Conservation (phyloP, 2,113 vertebrate genomes). For the Empidonax traillii region DNA sequence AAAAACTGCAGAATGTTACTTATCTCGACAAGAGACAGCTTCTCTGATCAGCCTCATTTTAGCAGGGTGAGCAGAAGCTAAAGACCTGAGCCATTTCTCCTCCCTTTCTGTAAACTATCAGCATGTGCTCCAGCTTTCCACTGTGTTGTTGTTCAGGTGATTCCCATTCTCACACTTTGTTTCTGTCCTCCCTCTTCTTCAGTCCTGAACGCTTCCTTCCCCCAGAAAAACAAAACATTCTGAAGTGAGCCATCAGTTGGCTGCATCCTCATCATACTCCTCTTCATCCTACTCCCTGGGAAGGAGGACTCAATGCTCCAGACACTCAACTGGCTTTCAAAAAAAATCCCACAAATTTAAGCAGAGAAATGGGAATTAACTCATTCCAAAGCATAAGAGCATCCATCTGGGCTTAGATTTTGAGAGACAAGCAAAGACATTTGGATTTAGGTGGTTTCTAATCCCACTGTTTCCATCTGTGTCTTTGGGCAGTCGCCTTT, state of each 20-base stretch:
- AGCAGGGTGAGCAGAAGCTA: neutral
- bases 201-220: accelerated
- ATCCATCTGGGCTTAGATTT: neutral
- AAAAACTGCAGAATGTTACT: neutral
- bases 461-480: neutral
- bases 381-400: neutral
- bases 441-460: neutral
- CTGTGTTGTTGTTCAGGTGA: accelerated
- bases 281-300: neutral
- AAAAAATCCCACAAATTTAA: neutral
- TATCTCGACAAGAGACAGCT: neutral
- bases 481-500: neutral
- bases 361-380: neutral
- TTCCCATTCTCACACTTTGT: neutral
- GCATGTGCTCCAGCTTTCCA: neutral
- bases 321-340: neutral
- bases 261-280: neutral
- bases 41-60: neutral
- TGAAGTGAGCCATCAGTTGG: neutral
- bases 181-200: neutral
- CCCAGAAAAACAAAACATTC: neutral
- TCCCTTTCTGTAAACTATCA: neutral
- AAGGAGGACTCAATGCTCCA: neutral
- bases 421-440: neutral
- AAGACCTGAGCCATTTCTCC: neutral